Percentiles rank a stretch among this genome's conserved stretches.
phyloP scores from a whole-genome alignment of 2,888 invertebrate genomes.

The Encarsia formosa region DNA sequence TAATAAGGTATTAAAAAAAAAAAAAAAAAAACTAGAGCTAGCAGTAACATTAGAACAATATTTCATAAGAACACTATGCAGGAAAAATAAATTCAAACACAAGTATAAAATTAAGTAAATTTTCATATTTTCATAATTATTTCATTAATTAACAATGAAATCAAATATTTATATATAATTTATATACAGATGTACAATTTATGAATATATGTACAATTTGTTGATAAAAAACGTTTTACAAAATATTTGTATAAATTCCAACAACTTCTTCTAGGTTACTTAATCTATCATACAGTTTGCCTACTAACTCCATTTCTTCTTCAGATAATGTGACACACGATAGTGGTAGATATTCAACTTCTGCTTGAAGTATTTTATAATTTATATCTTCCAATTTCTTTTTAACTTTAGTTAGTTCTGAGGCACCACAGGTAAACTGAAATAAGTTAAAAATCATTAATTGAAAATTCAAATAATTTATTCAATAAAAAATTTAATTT shows the following conservation, averaged over 20 bases:
- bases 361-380: slow-evolving; percentile 53
- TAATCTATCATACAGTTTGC: slow-evolving; percentile 55
- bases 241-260: slow-evolving; percentile 58
- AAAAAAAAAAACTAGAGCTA: too few relatives aligned
- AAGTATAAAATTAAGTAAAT: too few relatives aligned
- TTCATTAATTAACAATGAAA: too few relatives aligned
- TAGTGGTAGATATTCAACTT: slow-evolving; percentile 54
- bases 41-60: too few relatives aligned
- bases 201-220: too few relatives aligned
- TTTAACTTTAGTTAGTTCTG: slow-evolving; percentile 52
- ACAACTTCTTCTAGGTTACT: slow-evolving; percentile 58
- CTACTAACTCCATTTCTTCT: slow-evolving; percentile 51
- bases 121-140: too few relatives aligned
- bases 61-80: too few relatives aligned
- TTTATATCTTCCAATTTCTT: slow-evolving; percentile 51
- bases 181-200: too few relatives aligned
- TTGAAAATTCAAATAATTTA: slow-evolving; percentile 3
- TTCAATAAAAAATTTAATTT: not conserved
- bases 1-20: too few relatives aligned
- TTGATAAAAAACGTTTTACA: too few relatives aligned
- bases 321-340: slow-evolving; percentile 52
- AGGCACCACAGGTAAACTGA: slow-evolving; percentile 59
- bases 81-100: too few relatives aligned
- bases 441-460: slow-evolving; percentile 32
- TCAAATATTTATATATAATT: too few relatives aligned